A percentile compares a stretch with the other conserved stretches of the same genome.
These are phyloP conservation scores for Tinea trinotella DNA, from an alignment of 2,888 invertebrate genomes.

Conservation along the genomic window DNA sequence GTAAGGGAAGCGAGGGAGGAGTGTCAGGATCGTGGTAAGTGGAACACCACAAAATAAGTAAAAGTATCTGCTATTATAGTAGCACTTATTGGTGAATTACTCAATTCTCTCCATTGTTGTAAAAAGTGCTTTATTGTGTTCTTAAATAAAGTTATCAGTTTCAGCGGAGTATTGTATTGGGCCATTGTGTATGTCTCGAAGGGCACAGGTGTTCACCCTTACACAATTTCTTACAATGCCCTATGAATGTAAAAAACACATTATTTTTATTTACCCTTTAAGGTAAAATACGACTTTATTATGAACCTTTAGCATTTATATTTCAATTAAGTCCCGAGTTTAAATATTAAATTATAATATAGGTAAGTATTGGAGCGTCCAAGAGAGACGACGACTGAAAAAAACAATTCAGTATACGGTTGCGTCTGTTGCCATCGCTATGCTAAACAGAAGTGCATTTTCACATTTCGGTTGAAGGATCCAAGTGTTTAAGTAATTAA, in stretches of 20 bases:
- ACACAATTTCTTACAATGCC: slow-evolving; percentile 50
- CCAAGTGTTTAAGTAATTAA: no score
- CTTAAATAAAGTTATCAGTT: slow-evolving; percentile 68
- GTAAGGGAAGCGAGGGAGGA: no score
- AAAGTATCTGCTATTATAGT: not conserved
- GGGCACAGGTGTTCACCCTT: slow-evolving; percentile 52
- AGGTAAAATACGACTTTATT: slow-evolving; percentile 3
- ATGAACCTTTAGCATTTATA: not conserved
- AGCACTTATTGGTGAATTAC: slow-evolving; percentile 21
- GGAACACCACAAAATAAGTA: no score
- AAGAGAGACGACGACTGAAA: no score
- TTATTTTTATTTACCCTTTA: slow-evolving; percentile 54
- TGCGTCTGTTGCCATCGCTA: no score
- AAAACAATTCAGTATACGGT: no score
- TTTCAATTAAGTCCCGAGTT: no score
- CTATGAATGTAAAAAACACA: slow-evolving; percentile 65
- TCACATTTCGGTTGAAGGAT: no score
- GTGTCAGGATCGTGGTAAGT: no score
- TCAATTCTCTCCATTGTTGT: slow-evolving; percentile 24
- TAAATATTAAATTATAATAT: no score
- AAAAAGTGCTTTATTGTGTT: slow-evolving; percentile 70
- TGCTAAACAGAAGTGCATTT: no score
- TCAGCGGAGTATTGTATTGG: slow-evolving; percentile 48
- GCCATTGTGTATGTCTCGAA: slow-evolving; percentile 40
- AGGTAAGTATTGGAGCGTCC: no score